These are phyloP conservation scores for Tachystola acroxantha DNA, from an alignment of 2,888 invertebrate genomes.

Conservation along the genomic window DNA sequence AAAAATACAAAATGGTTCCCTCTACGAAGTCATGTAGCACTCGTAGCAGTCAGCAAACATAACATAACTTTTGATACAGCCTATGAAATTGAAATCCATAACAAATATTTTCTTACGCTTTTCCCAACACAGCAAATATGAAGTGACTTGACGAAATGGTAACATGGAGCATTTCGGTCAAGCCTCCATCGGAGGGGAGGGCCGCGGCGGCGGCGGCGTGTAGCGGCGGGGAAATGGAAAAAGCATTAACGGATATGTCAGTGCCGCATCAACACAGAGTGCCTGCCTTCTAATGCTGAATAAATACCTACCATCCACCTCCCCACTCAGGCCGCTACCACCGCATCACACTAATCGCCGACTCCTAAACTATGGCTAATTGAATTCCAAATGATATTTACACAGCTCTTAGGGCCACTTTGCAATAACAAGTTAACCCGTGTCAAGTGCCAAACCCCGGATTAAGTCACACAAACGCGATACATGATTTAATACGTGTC, in stretches of 20 bases:
- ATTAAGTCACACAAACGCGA: no score
- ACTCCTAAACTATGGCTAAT: conserved; percentile 4
- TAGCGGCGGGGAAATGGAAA: conserved; percentile 71
- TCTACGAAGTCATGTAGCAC: no score
- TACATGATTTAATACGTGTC: no score
- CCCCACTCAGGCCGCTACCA: conserved; percentile 41
- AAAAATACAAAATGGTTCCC: no score
- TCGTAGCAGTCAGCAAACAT: no score
- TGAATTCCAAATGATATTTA: conserved; percentile 1
- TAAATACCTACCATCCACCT: conserved; percentile 69
- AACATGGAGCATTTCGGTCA: conserved; percentile 54
- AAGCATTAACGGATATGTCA: conserved; percentile 78
- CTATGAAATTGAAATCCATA: no score
- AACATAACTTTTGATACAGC: no score
- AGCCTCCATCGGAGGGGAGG: conserved; percentile 41
- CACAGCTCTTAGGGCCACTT: no score
- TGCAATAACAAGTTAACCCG: no score
- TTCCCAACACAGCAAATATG: conserved; percentile 20
- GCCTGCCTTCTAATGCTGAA: conserved; percentile 73
- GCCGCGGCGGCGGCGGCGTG: conserved; percentile 34
- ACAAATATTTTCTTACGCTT: no score
- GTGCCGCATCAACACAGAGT: conserved; percentile 72
- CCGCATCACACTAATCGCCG: conserved; percentile 10
- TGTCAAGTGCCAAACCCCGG: no score
- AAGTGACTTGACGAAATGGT: conserved; percentile 33